Conservation (phyloP, 2,888 invertebrate species). For the Ligdia adustata region DNA sequence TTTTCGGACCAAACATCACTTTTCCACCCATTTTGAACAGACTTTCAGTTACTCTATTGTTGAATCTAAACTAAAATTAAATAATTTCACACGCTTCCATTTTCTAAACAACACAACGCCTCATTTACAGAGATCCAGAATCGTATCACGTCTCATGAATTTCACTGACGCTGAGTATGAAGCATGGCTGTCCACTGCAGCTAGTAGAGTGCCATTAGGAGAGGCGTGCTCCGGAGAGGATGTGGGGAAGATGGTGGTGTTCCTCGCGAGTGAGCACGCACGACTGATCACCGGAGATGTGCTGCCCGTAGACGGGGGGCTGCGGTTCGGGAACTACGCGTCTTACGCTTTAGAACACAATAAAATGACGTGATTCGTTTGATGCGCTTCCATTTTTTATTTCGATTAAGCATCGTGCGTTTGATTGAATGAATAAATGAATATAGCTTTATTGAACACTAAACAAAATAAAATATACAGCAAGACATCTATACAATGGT, state of each 20-base stretch:
- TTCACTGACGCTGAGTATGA: constrained; percentile 7
- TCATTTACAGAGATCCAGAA: constrained; percentile 1
- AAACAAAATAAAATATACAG: too few species aligned
- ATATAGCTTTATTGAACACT: too few species aligned
- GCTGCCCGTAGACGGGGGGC: constrained; percentile 17
- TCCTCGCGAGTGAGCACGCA: constrained; percentile 9
- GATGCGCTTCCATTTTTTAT: too few species aligned
- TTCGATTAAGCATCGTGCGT: too few species aligned
- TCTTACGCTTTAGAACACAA: constrained; percentile 1
- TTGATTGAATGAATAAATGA: too few species aligned
- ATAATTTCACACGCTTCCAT: neutral
- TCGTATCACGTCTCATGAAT: constrained; percentile 2
- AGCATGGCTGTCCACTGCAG: constrained; percentile 4
- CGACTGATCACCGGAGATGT: constrained; percentile 14
- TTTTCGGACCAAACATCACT: too few species aligned
- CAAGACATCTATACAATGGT: too few species aligned
- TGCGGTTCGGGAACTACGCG: constrained; percentile 3
- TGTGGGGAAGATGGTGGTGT: constrained; percentile 2
- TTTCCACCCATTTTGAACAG: too few species aligned
- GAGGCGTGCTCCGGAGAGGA: constrained; percentile 7
- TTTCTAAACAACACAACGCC: neutral
- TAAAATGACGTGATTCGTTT: constrained; percentile 19
- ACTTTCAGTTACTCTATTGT: too few species aligned
- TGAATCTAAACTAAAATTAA: too few species aligned
- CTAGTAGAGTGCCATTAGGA: constrained; percentile 8